Evolutionary conservation across 2,888 invertebrate species (phyloP), one percentile per base, ranked within the genome.

Genomic region (Trachelus tabidus): DNA sequence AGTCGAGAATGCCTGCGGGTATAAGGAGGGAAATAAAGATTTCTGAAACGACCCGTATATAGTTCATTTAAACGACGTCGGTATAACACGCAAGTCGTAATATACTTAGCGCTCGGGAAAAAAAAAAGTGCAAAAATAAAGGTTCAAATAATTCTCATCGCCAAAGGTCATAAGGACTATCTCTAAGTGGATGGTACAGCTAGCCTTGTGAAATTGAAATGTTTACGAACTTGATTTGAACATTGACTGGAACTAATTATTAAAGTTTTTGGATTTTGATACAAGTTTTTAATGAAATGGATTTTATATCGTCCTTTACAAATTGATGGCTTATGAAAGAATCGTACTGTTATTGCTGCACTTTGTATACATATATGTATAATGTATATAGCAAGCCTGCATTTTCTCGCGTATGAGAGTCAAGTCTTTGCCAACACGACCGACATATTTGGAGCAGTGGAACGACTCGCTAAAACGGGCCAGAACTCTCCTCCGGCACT

Each of bases 371-470:
- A 56, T 23, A 56, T 23, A 56, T 56, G 23, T 56, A 23, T 56
- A 56, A 56, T 23, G 9, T 56, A 56, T 56, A 56, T 56, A 56
- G 23, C 6, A 23, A 9, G 56, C 9, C 56, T 56, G 56, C 9
- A 56, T 56, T 56, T 56, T 56, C 56, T 56, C 56, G 56, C 23
- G 23, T 56, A 56, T 23, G 56, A 56, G 56, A 56, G 23, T 56
- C 56, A 23, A 56, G 56, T 23, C 56, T 56, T 33, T 74, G 74
- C 74, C 74, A 74, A 74, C 30, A 34, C 56, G 73, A 69, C 35
- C 78, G 85, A 82, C 85, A 77, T 83, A 85, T 86, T 83, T 85
- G 81, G 86, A 86, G 80, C 86, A 86, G 80, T 80, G 79, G 75
- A 79, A 82, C 78, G 76, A 79, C 80, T 80, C 78, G 82, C 76